phyloP scores from a whole-genome alignment of 2,888 invertebrate species.

The Frankliniella intonsa region DNA sequence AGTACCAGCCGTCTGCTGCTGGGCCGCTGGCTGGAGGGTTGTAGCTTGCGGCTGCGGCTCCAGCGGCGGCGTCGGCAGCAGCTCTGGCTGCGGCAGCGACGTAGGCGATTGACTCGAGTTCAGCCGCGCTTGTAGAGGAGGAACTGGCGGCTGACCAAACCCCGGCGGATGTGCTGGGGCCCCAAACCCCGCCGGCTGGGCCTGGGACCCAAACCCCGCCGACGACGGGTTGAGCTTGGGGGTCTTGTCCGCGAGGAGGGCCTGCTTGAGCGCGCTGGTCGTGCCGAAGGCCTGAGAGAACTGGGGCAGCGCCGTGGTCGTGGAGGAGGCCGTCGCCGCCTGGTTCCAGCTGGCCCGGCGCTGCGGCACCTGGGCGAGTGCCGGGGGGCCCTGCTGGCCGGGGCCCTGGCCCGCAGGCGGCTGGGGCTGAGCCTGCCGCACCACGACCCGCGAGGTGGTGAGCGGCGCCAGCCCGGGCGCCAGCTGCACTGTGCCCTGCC shows the following conservation, averaged over 20 bases:
- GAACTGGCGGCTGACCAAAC: slow-evolving; percentile 2
- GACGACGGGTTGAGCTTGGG: background rate
- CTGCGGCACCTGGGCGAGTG: background rate
- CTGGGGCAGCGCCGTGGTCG: slow-evolving; percentile 4
- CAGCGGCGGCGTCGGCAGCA: background rate
- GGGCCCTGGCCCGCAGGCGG: background rate
- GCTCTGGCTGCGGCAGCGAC: background rate
- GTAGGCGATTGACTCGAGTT: background rate
- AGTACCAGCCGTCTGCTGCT: background rate
- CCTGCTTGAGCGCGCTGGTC: slow-evolving; percentile 10
- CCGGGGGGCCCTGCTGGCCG: background rate
- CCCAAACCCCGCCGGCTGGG: slow-evolving; percentile 25
- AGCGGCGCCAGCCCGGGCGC: slow-evolving; percentile 10
- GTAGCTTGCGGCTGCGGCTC: background rate
- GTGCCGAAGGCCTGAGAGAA: slow-evolving; percentile 5
- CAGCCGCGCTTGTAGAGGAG: background rate
- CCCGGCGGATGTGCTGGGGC: slow-evolving; percentile 16
- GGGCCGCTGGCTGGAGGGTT: background rate
- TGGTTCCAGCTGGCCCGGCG: background rate
- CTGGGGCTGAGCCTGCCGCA: background rate
- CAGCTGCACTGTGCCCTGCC: background rate
- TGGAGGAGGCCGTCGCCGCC: background rate
- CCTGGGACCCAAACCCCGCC: slow-evolving; percentile 18
- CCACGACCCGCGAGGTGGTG: background rate
- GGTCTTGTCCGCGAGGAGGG: background rate